phyloP scores from a whole-genome alignment of 2,113 vertebrate genomes.

The Ginglymostoma cirratum region DNA sequence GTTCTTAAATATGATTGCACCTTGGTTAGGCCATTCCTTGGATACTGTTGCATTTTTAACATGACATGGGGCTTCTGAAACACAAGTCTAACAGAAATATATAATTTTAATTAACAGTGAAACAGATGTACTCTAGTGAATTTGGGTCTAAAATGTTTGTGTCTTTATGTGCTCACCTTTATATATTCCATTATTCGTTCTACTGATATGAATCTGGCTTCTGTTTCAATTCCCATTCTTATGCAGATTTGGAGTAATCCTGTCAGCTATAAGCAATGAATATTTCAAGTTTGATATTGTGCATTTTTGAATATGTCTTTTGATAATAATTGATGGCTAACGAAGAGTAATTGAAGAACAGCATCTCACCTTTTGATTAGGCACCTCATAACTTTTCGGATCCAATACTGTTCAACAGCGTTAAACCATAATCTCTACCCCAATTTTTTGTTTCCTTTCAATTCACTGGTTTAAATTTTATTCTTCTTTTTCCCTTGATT shows the following conservation, averaged over 20 bases:
- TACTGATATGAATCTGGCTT: conserved; percentile 66
- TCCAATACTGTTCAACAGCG: background rate
- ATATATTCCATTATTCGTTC: conserved; percentile 65
- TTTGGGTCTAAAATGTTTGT: background rate
- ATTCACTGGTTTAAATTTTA: background rate
- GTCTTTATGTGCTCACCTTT: conserved; percentile 45
- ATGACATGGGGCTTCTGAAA: conserved; percentile 53
- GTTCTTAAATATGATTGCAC: conserved; percentile 59
- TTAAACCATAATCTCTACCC: background rate
- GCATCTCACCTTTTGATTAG: background rate
- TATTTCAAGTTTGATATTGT: background rate
- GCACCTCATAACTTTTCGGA: background rate
- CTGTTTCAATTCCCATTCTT: conserved; percentile 56
- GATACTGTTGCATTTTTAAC: conserved; percentile 48
- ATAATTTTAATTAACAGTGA: background rate
- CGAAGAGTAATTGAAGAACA: background rate
- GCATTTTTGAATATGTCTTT: background rate
- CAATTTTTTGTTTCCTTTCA: background rate
- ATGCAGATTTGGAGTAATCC: conserved; percentile 62
- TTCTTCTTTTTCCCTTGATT: background rate
- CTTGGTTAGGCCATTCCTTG: conserved; percentile 55
- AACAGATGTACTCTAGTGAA: background rate
- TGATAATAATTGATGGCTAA: background rate
- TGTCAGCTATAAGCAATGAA: conserved; percentile 51
- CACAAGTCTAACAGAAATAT: conserved; percentile 51